Conservation (phyloP, 2,888 invertebrate species). For the Scaptomyza cyrtandrae region DNA sequence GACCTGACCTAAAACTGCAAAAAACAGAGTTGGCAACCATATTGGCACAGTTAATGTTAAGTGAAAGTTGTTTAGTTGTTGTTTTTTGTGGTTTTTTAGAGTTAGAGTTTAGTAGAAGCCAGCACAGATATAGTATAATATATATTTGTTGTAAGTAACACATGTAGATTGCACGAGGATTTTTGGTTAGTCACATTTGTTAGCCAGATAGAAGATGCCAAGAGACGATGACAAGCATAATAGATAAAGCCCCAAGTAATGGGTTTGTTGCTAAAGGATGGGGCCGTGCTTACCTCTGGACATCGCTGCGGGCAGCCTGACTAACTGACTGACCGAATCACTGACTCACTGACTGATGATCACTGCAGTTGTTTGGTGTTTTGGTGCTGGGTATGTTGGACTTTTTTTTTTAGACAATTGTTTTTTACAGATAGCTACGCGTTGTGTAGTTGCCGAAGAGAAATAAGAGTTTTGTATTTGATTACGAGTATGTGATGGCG, state of each 20-base stretch:
- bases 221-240: constrained; percentile 39
- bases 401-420: constrained; percentile 2
- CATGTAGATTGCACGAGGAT: constrained; percentile 26
- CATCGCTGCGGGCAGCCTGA: constrained; percentile 34
- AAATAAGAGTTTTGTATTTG: constrained; percentile 44
- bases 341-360: constrained; percentile 25
- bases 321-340: constrained; percentile 6
- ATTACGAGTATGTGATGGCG: constrained; percentile 27
- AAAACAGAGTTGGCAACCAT: constrained; percentile 33
- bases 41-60: constrained; percentile 24
- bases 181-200: constrained; percentile 40
- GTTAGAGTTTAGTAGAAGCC: constrained; percentile 44
- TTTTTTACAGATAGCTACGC: constrained; percentile 67
- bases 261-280: background rate
- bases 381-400: constrained; percentile 25
- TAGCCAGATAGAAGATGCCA: constrained; percentile 44
- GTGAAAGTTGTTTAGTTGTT: constrained; percentile 40
- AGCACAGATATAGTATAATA: constrained; percentile 12
- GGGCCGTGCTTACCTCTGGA: constrained; percentile 47
- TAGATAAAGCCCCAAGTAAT: constrained; percentile 32
- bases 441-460: constrained; percentile 55
- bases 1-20: constrained; percentile 38
- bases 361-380: constrained; percentile 21
- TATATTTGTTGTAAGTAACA: constrained; percentile 28
- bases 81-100: constrained; percentile 29